Evolutionary conservation across 2,888 invertebrate genomes (phyloP).

Genomic region (Ceratothoa steindachneri): DNA sequence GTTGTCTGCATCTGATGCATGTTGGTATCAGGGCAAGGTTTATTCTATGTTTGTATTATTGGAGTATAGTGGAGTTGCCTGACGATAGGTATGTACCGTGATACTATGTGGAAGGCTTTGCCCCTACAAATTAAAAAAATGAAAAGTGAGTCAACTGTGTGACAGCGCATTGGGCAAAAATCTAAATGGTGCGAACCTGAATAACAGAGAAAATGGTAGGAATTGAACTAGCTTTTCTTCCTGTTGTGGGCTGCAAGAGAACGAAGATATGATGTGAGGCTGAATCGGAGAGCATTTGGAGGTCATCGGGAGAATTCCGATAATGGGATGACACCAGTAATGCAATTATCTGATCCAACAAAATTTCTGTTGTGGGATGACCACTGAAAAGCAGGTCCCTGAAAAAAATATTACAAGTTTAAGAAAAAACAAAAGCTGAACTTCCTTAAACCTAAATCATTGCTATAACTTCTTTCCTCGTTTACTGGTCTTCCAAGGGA

Average conservation of each 20-base stretch:
- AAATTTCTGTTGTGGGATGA: slow-evolving; percentile 67
- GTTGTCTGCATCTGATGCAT: no score
- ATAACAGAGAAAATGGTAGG: slow-evolving; percentile 73
- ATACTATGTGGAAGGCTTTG: no score
- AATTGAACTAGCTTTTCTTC: slow-evolving; percentile 61
- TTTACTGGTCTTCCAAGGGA: neutral
- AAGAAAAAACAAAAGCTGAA: no score
- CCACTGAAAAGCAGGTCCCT: slow-evolving; percentile 93
- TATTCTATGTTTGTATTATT: no score
- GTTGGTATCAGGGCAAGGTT: no score
- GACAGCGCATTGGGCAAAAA: no score
- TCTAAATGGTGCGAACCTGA: no score
- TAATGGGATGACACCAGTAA: slow-evolving; percentile 97
- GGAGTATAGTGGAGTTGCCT: no score
- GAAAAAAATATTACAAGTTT: neutral
- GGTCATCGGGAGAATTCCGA: slow-evolving; percentile 97
- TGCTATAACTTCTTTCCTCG: neutral
- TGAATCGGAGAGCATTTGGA: slow-evolving; percentile 98
- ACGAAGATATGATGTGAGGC: slow-evolving; percentile 97
- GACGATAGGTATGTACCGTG: no score
- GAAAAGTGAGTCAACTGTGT: no score
- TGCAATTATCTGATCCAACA: slow-evolving; percentile 76
- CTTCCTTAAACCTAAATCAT: neutral
- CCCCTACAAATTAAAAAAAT: no score
- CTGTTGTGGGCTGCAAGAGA: slow-evolving; percentile 75